phyloP scores from a whole-genome alignment of 2,797 vertebrate species.

The Hephaestus fuliginosus region DNA sequence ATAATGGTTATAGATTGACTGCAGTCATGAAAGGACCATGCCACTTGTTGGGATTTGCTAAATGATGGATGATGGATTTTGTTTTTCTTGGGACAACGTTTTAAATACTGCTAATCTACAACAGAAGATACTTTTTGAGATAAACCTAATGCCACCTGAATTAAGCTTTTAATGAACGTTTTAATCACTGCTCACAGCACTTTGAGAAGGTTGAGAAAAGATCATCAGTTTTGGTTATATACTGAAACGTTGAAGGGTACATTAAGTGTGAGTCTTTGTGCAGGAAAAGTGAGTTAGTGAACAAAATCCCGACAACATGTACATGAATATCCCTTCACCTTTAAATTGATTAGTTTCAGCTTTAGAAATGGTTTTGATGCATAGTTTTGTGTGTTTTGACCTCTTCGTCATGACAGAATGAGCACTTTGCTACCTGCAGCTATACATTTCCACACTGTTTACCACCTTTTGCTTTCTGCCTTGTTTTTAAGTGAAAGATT shows the following conservation, averaged over 20 bases:
- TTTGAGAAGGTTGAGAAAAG: background rate
- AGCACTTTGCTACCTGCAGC: background rate
- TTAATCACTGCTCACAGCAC: background rate
- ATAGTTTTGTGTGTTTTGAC: background rate
- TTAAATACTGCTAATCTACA: background rate
- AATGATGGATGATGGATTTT: background rate
- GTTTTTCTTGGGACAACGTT: background rate
- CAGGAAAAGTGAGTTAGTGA: too few species aligned
- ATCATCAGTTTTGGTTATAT: background rate
- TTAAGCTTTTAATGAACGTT: background rate
- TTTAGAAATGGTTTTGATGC: background rate
- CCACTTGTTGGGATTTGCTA: background rate
- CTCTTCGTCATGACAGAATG: background rate
- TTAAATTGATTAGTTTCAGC: background rate
- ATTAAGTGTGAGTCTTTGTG: too few species aligned
- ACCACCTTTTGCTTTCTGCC: background rate
- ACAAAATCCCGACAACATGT: too few species aligned
- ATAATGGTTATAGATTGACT: background rate
- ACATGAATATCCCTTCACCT: background rate
- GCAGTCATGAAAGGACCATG: background rate
- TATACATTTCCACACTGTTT: background rate
- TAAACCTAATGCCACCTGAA: too few species aligned
- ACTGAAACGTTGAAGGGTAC: background rate
- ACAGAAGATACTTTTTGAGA: background rate
- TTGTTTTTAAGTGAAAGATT: conserved; percentile 25